Evolutionary conservation across 1,140 invertebrate species (phyloP), one percentile per base, ranked within the genome.

Genomic region (Apis cerana): DNA sequence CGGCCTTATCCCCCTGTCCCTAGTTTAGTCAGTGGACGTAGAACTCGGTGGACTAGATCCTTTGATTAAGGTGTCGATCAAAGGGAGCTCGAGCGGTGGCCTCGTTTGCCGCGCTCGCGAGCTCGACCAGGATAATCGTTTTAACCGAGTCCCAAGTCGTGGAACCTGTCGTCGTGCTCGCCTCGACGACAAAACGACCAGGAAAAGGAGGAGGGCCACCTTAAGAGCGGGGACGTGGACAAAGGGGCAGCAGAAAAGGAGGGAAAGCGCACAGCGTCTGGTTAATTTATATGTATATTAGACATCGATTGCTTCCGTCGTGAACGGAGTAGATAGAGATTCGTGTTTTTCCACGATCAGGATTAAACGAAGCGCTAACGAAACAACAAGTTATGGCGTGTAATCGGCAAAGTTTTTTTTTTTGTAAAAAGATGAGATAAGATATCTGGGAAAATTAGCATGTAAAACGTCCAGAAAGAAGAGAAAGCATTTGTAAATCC

Each of bases 11-110:
- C 59, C n/a, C 33, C 52, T n/a, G 62, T 58, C 77, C 64, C 54
- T 59, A 65, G 75, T 80, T 75, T 76, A 54, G 33, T 76, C 71
- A 62, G n/a, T 54, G 23, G 10, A 15, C 27, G 61, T 72, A 74
- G 68, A 75, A 75, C 21, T 61, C 21, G 69, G 19, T 4, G 27
- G 27, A 27, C 27, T 43, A 43, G 72, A 80, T 69, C 72, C 85
- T 87, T 87, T 83, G 71, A 87, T 86, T 83, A 86, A 83, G 43
- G 65, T 58, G 65, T 27, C 85, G 75, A 86, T 86, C 85, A 87
- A 87, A 87, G 67, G 62, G 1, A 27, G 27, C 27, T n/a, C n/a
- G 78, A 58, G 52, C n/a, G 17, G 27, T 13, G 58, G 27, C 58
- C 23, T n/a, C 64, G 33, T 59, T 70, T 58, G 33, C n/a, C 15